Evolutionary conservation across 2,888 invertebrate genomes (phyloP).

Genomic region (Oasisia sp.): DNA sequence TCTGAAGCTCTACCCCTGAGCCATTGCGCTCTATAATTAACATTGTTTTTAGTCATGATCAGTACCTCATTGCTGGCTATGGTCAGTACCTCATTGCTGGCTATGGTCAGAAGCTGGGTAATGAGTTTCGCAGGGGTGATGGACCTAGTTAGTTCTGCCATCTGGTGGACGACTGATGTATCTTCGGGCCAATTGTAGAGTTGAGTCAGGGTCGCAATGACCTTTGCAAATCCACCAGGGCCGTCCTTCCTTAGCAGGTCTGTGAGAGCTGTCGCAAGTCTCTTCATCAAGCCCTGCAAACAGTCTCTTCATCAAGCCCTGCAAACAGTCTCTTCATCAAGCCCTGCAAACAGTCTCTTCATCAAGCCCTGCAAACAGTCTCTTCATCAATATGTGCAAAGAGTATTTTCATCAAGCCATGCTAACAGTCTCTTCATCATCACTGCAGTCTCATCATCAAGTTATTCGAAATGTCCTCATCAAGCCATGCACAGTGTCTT

Average conservation of each 20-base stretch:
- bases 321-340: too few relatives aligned
- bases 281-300: conserved; percentile 26
- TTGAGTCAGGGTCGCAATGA: background rate
- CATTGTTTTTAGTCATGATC: background rate
- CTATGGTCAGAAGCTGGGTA: background rate
- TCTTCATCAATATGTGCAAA: too few relatives aligned
- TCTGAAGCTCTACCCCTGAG: too few relatives aligned
- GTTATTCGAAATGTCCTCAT: too few relatives aligned
- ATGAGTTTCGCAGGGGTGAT: conserved; percentile 8
- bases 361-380: conserved; percentile 23
- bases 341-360: background rate
- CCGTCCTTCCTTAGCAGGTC: conserved; percentile 22
- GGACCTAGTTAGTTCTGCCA: background rate
- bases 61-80: background rate
- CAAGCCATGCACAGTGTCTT: background rate
- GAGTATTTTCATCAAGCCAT: too few relatives aligned
- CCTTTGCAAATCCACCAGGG: background rate
- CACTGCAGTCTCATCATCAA: too few relatives aligned
- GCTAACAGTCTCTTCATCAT: too few relatives aligned
- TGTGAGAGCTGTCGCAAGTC: conserved; percentile 7
- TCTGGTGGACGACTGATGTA: background rate
- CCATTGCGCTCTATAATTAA: too few relatives aligned
- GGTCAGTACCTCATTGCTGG: background rate
- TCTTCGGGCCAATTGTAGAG: background rate
- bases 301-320: background rate